Conservation (phyloP, 2,888 invertebrate genomes). For the Phlogophora meticulosa region DNA sequence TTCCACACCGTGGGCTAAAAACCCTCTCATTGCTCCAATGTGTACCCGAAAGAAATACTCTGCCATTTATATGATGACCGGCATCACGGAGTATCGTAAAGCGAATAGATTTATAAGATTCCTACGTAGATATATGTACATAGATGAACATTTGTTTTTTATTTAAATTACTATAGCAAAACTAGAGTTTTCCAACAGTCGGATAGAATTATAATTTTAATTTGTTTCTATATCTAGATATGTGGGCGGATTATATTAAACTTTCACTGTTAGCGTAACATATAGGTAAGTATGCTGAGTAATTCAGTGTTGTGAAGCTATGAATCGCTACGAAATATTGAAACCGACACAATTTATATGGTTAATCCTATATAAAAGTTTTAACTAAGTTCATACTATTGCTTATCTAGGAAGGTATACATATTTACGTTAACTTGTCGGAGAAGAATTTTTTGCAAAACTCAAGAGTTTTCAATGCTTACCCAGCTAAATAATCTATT, state of each 20-base stretch:
- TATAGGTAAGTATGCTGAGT: not conserved
- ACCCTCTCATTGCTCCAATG: not conserved
- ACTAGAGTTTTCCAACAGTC: no score
- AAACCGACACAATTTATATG: no score
- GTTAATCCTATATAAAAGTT: no score
- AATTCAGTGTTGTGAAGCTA: conserved; percentile 12
- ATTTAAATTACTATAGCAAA: no score
- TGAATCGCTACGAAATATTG: conserved; percentile 6
- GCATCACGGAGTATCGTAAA: not conserved
- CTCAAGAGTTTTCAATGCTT: no score
- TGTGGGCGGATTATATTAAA: conserved; percentile 12
- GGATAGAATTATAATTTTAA: not conserved
- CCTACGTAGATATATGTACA: not conserved
- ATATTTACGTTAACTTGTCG: no score
- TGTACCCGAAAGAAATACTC: conserved; percentile 3
- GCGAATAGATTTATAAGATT: conserved; percentile 8
- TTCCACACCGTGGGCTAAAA: conserved; percentile 1
- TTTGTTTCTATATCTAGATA: not conserved
- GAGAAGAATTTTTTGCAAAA: no score
- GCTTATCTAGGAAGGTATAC: no score
- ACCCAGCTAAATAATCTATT: no score
- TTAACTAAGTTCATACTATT: no score
- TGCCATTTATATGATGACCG: not conserved
- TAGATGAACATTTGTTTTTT: no score
- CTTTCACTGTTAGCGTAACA: conserved; percentile 22